Conservation (phyloP, 2,113 vertebrate species). For the Amblyornis subalaris region DNA sequence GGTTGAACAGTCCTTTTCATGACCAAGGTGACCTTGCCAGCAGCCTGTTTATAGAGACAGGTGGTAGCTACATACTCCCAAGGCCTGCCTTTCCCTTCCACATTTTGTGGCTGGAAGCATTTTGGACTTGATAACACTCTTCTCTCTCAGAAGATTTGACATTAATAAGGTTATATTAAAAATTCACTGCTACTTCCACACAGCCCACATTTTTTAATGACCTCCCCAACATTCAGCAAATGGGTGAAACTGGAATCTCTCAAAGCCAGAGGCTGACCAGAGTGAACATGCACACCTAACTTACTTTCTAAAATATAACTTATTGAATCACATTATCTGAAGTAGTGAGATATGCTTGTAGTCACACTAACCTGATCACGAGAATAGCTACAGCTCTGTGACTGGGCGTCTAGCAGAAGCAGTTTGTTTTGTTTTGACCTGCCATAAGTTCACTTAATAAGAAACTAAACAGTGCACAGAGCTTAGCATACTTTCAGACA, state of each 20-base stretch:
- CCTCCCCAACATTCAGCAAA: background rate
- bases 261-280: background rate
- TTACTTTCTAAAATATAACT: background rate
- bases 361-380: background rate
- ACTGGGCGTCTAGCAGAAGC: background rate
- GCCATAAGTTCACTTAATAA: background rate
- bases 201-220: background rate
- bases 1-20: background rate
- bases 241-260: background rate
- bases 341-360: background rate
- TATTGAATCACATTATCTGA: background rate
- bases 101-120: conserved; percentile 18
- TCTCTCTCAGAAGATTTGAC: background rate
- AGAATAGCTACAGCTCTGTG: background rate
- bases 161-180: background rate
- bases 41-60: conserved; percentile 4
- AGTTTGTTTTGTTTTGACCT: background rate
- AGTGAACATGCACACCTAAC: background rate
- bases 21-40: conserved; percentile 25
- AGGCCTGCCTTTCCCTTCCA: background rate
- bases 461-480: background rate
- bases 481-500: background rate
- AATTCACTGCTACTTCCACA: background rate
- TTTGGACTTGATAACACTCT: background rate
- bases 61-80: background rate